A percentile compares a stretch with the other conserved stretches of the same genome.
These are phyloP conservation scores for Hydrophis major DNA, from an alignment of 2,797 vertebrate species.

Conservation along the genomic window DNA sequence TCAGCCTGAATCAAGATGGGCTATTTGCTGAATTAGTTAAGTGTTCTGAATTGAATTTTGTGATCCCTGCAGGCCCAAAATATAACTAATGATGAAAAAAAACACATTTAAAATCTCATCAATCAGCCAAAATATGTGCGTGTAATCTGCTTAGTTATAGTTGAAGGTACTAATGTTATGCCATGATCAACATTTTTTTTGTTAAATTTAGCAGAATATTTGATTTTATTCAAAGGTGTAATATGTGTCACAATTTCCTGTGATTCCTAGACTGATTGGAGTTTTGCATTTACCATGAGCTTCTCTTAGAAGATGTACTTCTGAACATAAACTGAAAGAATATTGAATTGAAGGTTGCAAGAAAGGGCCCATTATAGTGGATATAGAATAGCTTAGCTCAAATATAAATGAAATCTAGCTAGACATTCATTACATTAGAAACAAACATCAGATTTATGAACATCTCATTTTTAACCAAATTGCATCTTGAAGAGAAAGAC, in stretches of 20 bases:
- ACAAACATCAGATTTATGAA: not conserved
- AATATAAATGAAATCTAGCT: not conserved
- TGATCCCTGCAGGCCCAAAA: not conserved
- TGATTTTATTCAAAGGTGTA: conserved; percentile 8
- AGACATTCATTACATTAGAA: not conserved
- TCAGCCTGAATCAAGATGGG: not conserved
- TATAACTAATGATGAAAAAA: not conserved
- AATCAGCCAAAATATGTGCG: not conserved
- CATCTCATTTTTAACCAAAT: not conserved
- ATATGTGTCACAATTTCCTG: not conserved
- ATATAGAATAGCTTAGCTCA: not conserved
- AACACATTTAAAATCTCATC: not conserved
- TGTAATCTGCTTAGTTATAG: not conserved
- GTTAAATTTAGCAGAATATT: not conserved
- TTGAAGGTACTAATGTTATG: not conserved
- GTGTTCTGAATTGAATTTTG: not conserved
- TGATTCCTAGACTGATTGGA: not conserved
- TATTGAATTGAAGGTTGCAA: not conserved
- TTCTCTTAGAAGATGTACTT: not conserved
- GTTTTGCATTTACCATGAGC: not conserved
- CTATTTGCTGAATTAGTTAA: not conserved
- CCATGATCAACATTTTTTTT: not conserved
- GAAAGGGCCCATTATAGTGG: not conserved
- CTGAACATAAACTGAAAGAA: not conserved
- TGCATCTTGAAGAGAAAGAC: not conserved